Evolutionary conservation across 1,140 invertebrate species (phyloP).

Genomic region (Hypsibius dujardini): DNA sequence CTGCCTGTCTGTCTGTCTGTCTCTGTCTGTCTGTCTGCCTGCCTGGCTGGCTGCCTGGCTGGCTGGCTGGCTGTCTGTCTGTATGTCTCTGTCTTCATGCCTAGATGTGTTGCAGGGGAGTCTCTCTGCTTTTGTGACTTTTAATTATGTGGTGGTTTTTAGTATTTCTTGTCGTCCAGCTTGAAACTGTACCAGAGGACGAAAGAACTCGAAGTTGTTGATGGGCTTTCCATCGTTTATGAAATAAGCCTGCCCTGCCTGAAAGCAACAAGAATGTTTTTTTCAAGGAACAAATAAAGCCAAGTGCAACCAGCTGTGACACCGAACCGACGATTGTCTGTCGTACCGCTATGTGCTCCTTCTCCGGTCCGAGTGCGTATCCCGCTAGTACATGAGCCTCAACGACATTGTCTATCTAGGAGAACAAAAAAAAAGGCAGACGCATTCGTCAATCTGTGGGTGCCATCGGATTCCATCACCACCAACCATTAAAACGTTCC

Average conservation of each 20-base stretch:
- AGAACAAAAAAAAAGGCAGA: not conserved
- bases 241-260: constrained; percentile 35
- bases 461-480: not conserved
- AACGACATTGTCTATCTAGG: constrained; percentile 31
- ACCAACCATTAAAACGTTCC: too few relatives aligned
- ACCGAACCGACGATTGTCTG: not conserved
- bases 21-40: too few relatives aligned
- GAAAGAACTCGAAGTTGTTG: constrained; percentile 34
- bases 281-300: too few relatives aligned
- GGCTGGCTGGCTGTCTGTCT: too few relatives aligned
- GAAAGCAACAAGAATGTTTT: constrained; percentile 8
- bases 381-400: constrained; percentile 33
- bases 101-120: too few relatives aligned
- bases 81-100: too few relatives aligned
- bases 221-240: constrained; percentile 34
- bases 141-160: too few relatives aligned
- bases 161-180: too few relatives aligned
- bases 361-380: constrained; percentile 25
- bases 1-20: too few relatives aligned
- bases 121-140: too few relatives aligned
- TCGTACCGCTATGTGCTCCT: constrained; percentile 21
- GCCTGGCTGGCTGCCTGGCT: too few relatives aligned
- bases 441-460: not conserved
- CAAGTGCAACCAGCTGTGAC: too few relatives aligned
- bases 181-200: constrained; percentile 26